phyloP scores from a whole-genome alignment of 2,888 invertebrate genomes.

The Parapristionchus giblindavisi region DNA sequence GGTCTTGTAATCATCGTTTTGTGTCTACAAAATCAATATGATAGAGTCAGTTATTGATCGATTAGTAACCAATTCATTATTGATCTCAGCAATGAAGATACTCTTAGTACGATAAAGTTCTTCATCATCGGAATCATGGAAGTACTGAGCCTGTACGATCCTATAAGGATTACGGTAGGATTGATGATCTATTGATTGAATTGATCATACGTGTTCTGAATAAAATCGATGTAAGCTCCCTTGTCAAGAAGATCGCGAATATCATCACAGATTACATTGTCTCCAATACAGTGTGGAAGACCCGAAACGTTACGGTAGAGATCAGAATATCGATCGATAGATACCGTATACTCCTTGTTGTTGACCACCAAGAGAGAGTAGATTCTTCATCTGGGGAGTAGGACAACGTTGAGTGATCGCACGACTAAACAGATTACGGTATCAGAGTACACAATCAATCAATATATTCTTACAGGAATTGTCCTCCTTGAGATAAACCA shows the following conservation, averaged over 20 bases:
- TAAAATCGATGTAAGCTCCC: constrained; percentile 80
- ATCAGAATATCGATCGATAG: neutral
- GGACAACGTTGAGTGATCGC: constrained; percentile 92
- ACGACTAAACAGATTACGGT: no score
- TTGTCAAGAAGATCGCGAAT: constrained; percentile 79
- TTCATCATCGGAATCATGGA: constrained; percentile 95
- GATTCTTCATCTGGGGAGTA: constrained; percentile 82
- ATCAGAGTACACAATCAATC: constrained; percentile 44
- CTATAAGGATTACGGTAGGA: constrained; percentile 58
- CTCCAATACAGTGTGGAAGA: constrained; percentile 84
- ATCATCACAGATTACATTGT: constrained; percentile 78
- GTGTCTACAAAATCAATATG: constrained; percentile 66
- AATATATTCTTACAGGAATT: constrained; percentile 84
- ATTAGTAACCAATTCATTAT: constrained; percentile 83
- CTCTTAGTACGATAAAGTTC: constrained; percentile 79
- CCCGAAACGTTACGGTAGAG: constrained; percentile 71
- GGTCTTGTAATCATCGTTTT: constrained; percentile 76
- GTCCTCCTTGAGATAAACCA: constrained; percentile 96
- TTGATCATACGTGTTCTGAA: constrained; percentile 58
- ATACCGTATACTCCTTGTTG: constrained; percentile 82
- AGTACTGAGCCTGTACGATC: constrained; percentile 90
- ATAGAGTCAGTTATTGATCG: neutral
- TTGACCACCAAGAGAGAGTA: constrained; percentile 92
- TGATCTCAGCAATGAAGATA: constrained; percentile 91
- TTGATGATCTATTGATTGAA: neutral